Evolutionary conservation across 2,113 vertebrate genomes (phyloP), one percentile per base, ranked within the genome.

Genomic region (Scatophagus argus): DNA sequence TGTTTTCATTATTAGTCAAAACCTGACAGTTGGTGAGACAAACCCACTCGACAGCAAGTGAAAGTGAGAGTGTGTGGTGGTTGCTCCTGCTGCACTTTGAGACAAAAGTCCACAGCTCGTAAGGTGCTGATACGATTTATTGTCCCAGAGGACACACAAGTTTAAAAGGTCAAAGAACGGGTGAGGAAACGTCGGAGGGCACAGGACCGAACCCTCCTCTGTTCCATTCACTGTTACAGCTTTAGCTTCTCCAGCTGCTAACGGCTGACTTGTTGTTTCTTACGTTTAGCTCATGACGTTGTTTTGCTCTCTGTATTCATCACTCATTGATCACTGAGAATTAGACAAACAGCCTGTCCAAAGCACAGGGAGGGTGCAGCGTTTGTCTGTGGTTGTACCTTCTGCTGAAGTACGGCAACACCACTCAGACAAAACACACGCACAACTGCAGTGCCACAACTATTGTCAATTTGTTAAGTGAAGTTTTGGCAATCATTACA

Each of bases 11-110:
- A n/a, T n/a, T n/a, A n/a, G n/a, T n/a, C n/a, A n/a, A n/a, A n/a
- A n/a, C n/a, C n/a, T n/a, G 10, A 47, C 1, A 27, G 52, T 6
- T 6, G 12, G 25, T 1, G 8, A 29, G 8, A 0, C 54, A 16
- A 17, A 29, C 51, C 3, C 0, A 11, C 47, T 4, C 25, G 56
- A n/a, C 21, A 1, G 2, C 39, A 21, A 39, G 51, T 34, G 54
- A 70, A 64, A 63, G 56, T 44, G 62, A 73, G 62, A 58, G 68
- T 16, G 68, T 16, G 6, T 25, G 13, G 14, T 3, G 27, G 52
- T 34, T 4, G 4, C 25, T 0, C 23, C 25, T n/a, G 23, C 36
- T 66, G 7, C 8, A 10, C 31, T 49, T 7, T 25, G 9, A 49
- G 43, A 38, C 55, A 27, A 12, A 58, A 3, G 38, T 46, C 38